Base-by-base conservation (phyloP, 2,888 invertebrate genomes). In the Clepsis dumicolana region DNA sequence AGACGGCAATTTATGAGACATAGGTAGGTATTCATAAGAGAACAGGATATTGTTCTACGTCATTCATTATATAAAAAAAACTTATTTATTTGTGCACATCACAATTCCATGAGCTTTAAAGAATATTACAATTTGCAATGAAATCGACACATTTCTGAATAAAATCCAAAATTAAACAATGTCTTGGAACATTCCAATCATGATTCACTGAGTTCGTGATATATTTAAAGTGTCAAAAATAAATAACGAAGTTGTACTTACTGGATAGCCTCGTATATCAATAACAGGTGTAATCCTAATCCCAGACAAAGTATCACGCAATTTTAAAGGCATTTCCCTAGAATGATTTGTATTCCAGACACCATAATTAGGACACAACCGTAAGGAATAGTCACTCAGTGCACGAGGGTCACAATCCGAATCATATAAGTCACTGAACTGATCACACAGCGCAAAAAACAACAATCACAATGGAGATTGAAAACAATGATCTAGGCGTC, bases 401-500 rank as follows among this genome's bases (percentile, higher is more conserved):
- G 32, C 53, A 56, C 56, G 29, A 29, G 24, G 57, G 35, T 57
- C 57, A 38, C 38, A 57, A 48, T 18, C 4, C 48, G 29, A 18
- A 48, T 10, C 21, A 14, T 12, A 24, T 16, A 21, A 38, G 44
- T 50, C 35, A 32, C 4, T 52, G 24, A 63, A 60, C 50, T 63
- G 57, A 57, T 38, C 41, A 50, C 41, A 63, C 12, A 38, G 12
- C 27, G 52, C 7, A 41, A 48, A 41, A 63, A 67, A 48, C 3
- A 61, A 44, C 35, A 16, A 50, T 57, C 21, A 57, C 62, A 29
- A 29, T 50, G 29, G 27, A 67, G 48, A 67, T n/a, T 27, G 27
- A 56, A 21, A 50, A 57, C 67, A 67, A 67, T 66, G 44, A 16
- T 53, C 38, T 27, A 18, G 27, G 14, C 61, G 50, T 59, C 4